Evolutionary conservation across 2,888 invertebrate species (phyloP).

Genomic region (Aphidoletes aphidimyza): DNA sequence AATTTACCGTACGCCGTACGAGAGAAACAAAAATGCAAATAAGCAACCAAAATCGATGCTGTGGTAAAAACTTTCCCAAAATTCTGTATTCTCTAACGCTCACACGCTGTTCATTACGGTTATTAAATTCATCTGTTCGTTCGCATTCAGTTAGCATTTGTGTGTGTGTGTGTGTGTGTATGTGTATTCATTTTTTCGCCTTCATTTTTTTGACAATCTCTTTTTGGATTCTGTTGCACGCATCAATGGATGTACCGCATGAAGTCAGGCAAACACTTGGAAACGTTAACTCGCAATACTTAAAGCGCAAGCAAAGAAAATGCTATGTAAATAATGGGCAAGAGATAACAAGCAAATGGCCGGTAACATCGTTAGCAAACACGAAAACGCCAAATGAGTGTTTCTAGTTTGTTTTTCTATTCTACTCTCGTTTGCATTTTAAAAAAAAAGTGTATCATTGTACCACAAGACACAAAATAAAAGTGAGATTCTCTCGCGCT

Average conservation of each 20-base stretch:
- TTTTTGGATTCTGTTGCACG: conserved; percentile 15
- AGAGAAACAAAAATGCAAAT: not conserved
- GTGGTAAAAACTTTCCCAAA: conserved; percentile 36
- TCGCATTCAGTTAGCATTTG: not conserved
- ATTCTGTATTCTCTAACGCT: conserved; percentile 41
- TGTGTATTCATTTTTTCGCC: no score
- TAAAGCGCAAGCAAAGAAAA: not conserved
- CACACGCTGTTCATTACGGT: conserved; percentile 19
- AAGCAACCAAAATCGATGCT: not conserved
- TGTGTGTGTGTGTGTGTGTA: not conserved
- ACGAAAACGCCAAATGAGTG: not conserved
- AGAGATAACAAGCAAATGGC: not conserved
- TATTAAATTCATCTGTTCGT: not conserved
- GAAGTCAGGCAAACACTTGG: not conserved
- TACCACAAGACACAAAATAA: not conserved
- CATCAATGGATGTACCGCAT: conserved; percentile 30
- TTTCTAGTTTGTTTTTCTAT: conserved; percentile 22
- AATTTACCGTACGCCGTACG: not conserved
- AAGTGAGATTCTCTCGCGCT: conserved; percentile 2
- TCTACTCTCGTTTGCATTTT: conserved; percentile 2
- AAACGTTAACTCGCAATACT: not conserved
- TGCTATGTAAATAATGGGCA: conserved; percentile 1
- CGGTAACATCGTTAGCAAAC: conserved; percentile 17
- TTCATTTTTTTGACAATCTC: conserved; percentile 14
- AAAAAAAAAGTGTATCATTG: conserved; percentile 32